phyloP scores from a whole-genome alignment of 2,113 vertebrate genomes.

The Rhinichthys klamathensis region DNA sequence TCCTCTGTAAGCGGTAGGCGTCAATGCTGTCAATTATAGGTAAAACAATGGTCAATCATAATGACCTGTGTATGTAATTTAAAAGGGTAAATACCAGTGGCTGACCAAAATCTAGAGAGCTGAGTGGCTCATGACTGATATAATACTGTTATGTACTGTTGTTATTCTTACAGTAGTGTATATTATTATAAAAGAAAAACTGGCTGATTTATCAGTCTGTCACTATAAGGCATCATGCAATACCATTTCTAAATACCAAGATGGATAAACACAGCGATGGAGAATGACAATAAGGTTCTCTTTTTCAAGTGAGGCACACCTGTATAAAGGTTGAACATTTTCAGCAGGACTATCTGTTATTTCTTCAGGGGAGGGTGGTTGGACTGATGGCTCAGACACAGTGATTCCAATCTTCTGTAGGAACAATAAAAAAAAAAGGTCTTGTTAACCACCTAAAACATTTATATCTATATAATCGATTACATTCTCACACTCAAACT shows the following conservation, averaged over 20 bases:
- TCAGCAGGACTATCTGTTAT: slow-evolving; percentile 29
- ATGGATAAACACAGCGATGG: not conserved
- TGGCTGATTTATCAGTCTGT: not conserved
- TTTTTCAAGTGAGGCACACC: slow-evolving; percentile 59
- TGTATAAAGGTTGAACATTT: slow-evolving; percentile 72
- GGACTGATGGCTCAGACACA: slow-evolving; percentile 53
- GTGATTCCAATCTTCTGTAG: slow-evolving; percentile 63
- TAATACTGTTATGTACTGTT: not conserved
- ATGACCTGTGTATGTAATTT: not conserved
- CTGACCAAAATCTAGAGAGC: not conserved
- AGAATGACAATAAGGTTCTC: not conserved
- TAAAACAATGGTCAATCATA: not conserved
- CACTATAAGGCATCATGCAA: not conserved
- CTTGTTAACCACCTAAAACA: not conserved
- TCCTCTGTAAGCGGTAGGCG: slow-evolving; percentile 74
- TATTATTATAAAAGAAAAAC: not conserved
- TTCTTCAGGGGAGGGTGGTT: slow-evolving; percentile 56
- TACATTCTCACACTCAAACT: not conserved
- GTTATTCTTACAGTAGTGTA: not conserved
- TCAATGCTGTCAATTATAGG: slow-evolving; percentile 69
- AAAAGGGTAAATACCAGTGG: not conserved
- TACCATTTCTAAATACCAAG: not conserved
- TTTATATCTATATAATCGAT: not conserved
- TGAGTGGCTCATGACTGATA: not conserved
- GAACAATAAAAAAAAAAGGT: not conserved